phyloP scores from a whole-genome alignment of 2,888 invertebrate genomes.

The Dryomyza anilis region DNA sequence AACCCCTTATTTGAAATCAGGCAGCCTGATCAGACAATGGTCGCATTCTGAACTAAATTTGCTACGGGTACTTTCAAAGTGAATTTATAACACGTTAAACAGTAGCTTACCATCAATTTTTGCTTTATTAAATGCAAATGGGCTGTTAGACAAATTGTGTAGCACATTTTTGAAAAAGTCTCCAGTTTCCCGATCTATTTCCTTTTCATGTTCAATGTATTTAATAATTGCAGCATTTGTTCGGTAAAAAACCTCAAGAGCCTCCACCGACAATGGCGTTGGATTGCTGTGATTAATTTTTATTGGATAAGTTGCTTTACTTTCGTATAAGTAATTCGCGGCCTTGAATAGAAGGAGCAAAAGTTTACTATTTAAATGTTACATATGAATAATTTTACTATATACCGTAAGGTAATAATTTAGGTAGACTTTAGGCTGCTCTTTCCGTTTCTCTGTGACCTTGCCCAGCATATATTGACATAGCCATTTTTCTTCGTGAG shows the following conservation, averaged over 20 bases:
- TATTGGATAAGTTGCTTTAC: constrained; percentile 81
- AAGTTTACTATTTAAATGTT: neutral
- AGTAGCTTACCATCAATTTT: constrained; percentile 55
- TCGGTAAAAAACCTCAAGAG: constrained; percentile 83
- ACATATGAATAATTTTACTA: neutral
- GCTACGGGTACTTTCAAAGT: too few relatives aligned
- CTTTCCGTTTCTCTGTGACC: constrained; percentile 84
- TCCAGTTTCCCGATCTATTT: constrained; percentile 67
- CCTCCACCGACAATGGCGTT: constrained; percentile 83
- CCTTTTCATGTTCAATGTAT: constrained; percentile 77
- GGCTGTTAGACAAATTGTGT: constrained; percentile 61
- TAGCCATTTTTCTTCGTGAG: constrained; percentile 87
- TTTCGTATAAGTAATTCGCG: constrained; percentile 75
- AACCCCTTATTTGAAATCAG: too few relatives aligned
- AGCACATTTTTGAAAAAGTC: constrained; percentile 64
- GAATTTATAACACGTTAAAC: too few relatives aligned
- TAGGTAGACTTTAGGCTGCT: constrained; percentile 75
- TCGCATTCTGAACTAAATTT: too few relatives aligned
- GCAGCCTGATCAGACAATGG: too few relatives aligned
- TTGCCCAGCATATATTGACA: constrained; percentile 96
- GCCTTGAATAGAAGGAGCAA: constrained; percentile 67
- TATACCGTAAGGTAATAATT: constrained; percentile 76
- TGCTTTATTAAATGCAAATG: constrained; percentile 63
- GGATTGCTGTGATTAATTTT: constrained; percentile 87
- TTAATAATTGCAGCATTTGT: constrained; percentile 90